Base-by-base conservation (phyloP, 2,888 invertebrate genomes). In the Pterostichus niger region DNA sequence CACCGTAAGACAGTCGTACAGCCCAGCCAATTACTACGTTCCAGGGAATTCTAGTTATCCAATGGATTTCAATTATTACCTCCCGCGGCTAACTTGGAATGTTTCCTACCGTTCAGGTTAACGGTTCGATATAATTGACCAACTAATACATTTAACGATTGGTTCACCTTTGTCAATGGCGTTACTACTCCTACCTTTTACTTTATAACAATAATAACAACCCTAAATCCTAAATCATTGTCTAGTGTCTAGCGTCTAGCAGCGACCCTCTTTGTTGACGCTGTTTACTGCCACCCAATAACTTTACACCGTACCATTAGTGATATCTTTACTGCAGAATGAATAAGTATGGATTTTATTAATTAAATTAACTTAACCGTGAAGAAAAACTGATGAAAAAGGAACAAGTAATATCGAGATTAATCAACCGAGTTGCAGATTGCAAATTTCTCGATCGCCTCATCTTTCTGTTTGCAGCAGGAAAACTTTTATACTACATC, bases 61-160 rank as follows among this genome's bases (percentile, higher is more conserved):
- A 75, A 75, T 49, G 52, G 49, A 75, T 52, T 75, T 52, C 75
- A 75, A 75, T 75, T 75, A 75, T 52, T 75, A 88, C 89, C 89
- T 73, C 13, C 52, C 49, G 13, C 13, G 33, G 15, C 88, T 87
- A 89, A 89, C 89, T 89, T 88, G 89, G 88, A 89, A 89, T 88
- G 80, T 64, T 68, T 71, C 89, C 88, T 89, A 40, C 49, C 11
- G 49, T 49, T 49, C 49, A 40, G 46, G 13, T 88, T 88, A 89
- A 87, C 88, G 89, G 88, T 87, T n/a, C 11, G 64, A 17, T 64
- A 9, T 46, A 46, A 73, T 73, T 73, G 73, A 73, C 73, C 46
- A 73, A 35, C 73, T 73, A 73, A 49, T 73, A 46, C n/a, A 68
- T 68, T 68, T 24, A 49, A 44, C 73, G 64, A 35, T 64, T 33